A percentile compares a stretch with the other conserved stretches of the same genome.
Evolutionary conservation across 2,888 invertebrate species (phyloP).

Genomic region (Heliconius sara): DNA sequence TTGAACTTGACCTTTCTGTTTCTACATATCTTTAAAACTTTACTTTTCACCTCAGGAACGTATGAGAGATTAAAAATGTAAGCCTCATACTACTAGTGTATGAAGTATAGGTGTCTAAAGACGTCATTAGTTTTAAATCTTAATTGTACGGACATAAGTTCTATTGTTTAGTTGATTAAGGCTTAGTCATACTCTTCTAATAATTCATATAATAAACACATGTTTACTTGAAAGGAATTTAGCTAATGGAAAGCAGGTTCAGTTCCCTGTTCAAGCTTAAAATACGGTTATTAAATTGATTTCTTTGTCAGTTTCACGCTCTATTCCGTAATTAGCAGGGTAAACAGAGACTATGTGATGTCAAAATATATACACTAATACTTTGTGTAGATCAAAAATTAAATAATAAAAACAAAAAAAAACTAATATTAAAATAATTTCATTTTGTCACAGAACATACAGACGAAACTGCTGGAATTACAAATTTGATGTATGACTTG

Average conservation of each 20-base stretch:
- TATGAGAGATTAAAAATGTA: background rate
- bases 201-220: background rate
- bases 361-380: too few relatives aligned
- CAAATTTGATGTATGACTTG: too few relatives aligned
- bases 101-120: background rate
- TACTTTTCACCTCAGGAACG: background rate
- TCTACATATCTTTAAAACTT: background rate
- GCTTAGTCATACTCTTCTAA: too few relatives aligned
- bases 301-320: too few relatives aligned
- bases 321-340: too few relatives aligned
- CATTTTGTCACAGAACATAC: too few relatives aligned
- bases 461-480: too few relatives aligned
- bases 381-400: too few relatives aligned
- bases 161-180: background rate
- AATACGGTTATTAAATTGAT: background rate
- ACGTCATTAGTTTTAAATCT: constrained; percentile 7
- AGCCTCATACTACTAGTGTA: constrained; percentile 4
- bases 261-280: background rate
- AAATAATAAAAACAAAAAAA: too few relatives aligned
- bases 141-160: background rate
- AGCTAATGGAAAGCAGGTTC: background rate
- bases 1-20: constrained; percentile 1
- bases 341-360: too few relatives aligned
- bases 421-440: too few relatives aligned
- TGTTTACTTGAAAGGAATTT: background rate